These are phyloP conservation scores for Lasioglossum albipes DNA, from an alignment of 1,140 invertebrate genomes.

Conservation along the genomic window DNA sequence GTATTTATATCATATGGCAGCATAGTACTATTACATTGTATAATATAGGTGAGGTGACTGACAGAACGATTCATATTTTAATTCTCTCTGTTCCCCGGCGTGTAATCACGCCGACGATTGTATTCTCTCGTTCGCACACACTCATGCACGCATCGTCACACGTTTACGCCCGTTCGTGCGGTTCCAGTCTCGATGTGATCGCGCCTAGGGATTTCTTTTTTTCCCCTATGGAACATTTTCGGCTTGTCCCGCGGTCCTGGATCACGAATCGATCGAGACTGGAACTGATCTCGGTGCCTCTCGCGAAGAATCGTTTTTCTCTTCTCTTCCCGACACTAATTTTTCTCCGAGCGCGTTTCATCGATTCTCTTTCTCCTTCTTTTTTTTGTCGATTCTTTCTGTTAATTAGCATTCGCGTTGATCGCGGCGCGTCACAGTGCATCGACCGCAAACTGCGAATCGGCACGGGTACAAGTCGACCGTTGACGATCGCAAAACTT, in stretches of 20 bases:
- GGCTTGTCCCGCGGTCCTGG: not conserved
- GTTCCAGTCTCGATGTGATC: not conserved
- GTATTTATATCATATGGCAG: conserved; percentile 80
- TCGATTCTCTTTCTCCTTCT: not conserved
- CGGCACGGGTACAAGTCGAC: conserved; percentile 31
- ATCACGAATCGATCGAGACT: conserved; percentile 39
- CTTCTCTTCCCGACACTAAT: not conserved
- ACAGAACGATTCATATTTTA: conserved; percentile 70
- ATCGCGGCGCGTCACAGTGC: conserved; percentile 21
- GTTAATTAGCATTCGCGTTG: conserved; percentile 18
- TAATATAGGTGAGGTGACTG: conserved; percentile 77
- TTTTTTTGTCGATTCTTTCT: not conserved
- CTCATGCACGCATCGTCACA: conserved; percentile 36
- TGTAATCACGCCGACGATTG: conserved; percentile 44
- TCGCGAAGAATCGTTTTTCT: not conserved
- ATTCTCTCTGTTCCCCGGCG: conserved; percentile 63
- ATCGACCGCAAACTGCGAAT: conserved; percentile 57
- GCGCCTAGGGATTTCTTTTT: conserved; percentile 8
- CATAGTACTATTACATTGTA: conserved; percentile 79
- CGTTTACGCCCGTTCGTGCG: not conserved
- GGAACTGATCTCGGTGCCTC: not conserved
- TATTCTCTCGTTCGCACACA: conserved; percentile 9
- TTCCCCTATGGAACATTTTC: not conserved
- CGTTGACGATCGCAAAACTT: conserved; percentile 38
- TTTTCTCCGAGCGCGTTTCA: not conserved